Evolutionary conservation across 2,888 invertebrate genomes (phyloP).

Genomic region (Lysandra coridon): DNA sequence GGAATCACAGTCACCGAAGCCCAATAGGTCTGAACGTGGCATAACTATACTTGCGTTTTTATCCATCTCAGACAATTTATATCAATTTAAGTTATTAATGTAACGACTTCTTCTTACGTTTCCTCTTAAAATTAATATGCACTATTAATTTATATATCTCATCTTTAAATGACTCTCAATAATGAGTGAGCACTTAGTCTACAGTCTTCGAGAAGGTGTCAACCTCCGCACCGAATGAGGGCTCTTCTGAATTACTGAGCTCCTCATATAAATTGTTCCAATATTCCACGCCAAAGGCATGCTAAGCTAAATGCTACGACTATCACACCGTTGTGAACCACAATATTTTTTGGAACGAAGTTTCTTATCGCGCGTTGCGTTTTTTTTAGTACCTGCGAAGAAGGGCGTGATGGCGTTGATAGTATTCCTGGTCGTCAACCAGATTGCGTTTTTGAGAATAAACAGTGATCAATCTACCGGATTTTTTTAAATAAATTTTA

Average conservation of each 20-base stretch:
- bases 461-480: too few species aligned
- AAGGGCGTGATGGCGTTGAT: too few species aligned
- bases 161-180: not conserved
- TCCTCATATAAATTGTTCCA: conserved; percentile 78
- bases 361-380: too few species aligned
- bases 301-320: conserved; percentile 59
- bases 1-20: too few species aligned
- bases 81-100: not conserved
- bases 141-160: not conserved
- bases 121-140: not conserved
- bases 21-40: not conserved
- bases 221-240: conserved; percentile 72
- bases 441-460: too few species aligned
- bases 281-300: conserved; percentile 74
- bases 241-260: conserved; percentile 76
- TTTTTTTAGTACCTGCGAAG: too few species aligned
- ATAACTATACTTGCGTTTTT: not conserved
- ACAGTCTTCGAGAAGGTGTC: conserved; percentile 55
- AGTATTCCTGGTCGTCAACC: too few species aligned
- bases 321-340: conserved; percentile 51
- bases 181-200: conserved; percentile 29
- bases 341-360: not conserved
- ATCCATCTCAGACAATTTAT: too few species aligned
- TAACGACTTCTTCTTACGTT: not conserved
- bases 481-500: too few species aligned